Conservation (phyloP, 1,140 invertebrate species). For the Epicauta chinensis region DNA sequence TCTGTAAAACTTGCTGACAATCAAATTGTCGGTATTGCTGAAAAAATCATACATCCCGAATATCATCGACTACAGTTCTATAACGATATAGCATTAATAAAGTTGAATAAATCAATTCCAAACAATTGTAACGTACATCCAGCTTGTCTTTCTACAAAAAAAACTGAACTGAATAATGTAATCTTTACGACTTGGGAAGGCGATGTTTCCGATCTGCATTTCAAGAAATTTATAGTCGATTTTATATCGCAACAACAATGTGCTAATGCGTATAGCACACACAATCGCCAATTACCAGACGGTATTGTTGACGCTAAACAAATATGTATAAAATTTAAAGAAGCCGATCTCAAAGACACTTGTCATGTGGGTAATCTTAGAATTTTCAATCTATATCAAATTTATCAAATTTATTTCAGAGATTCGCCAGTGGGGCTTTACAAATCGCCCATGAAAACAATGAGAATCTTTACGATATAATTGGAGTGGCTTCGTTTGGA, state of each 20-base stretch:
- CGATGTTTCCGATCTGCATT: slow-evolving; percentile 34
- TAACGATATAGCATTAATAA: slow-evolving; percentile 57
- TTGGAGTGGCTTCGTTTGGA: slow-evolving; percentile 50
- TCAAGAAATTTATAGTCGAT: too few species aligned
- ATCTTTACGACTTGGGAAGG: slow-evolving; percentile 14
- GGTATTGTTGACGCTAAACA: slow-evolving; percentile 46
- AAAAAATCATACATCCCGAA: neutral
- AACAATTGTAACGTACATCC: slow-evolving; percentile 48
- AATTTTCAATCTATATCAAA: too few species aligned
- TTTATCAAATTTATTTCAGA: too few species aligned
- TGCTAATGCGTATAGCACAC: too few species aligned
- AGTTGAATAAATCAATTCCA: slow-evolving; percentile 43
- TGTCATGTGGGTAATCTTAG: too few species aligned
- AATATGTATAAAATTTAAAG: slow-evolving; percentile 57
- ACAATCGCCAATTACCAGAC: too few species aligned
- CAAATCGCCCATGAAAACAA: slow-evolving; percentile 33
- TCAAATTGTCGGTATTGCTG: too few species aligned
- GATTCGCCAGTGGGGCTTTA: slow-evolving; percentile 49
- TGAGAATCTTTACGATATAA: slow-evolving; percentile 49
- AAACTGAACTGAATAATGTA: too few species aligned
- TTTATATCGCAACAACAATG: too few species aligned
- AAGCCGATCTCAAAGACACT: too few species aligned
- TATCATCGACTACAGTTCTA: slow-evolving; percentile 48
- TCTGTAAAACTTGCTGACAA: too few species aligned
- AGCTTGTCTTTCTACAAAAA: slow-evolving; percentile 53